Percentiles rank a stretch among this genome's conserved stretches.
Conservation (phyloP, 1,140 invertebrate species). For the Aporrectodea caliginosa region DNA sequence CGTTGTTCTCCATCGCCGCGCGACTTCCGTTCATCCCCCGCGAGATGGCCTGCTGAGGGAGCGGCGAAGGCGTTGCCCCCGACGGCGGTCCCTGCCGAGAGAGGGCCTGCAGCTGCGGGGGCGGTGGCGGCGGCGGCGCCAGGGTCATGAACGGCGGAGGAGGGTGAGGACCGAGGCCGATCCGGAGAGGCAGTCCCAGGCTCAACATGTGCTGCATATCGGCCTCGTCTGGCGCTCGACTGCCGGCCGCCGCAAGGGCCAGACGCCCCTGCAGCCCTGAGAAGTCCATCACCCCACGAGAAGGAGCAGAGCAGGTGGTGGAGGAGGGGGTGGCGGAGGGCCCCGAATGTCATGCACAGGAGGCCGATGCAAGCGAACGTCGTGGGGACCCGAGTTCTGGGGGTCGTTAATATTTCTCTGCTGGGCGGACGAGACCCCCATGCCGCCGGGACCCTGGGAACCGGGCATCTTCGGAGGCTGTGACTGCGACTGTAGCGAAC, state of each 20-base stretch:
- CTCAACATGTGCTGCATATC: background rate
- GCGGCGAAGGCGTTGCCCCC: conserved; percentile 13
- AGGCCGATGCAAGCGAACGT: background rate
- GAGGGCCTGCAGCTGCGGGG: conserved; percentile 8
- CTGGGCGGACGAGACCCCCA: background rate
- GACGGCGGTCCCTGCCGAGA: conserved; percentile 40
- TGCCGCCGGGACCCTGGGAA: background rate
- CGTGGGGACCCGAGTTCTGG: background rate
- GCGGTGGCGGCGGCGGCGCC: too few species aligned
- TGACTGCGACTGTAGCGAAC: too few species aligned
- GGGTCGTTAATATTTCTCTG: background rate
- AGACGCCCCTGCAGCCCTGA: background rate
- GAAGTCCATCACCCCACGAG: background rate
- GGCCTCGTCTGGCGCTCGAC: background rate
- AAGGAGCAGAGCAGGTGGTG: background rate
- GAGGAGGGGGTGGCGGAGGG: background rate
- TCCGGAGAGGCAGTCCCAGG: background rate
- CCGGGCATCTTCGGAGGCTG: background rate
- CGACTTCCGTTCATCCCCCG: conserved; percentile 33
- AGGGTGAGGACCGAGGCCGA: background rate
- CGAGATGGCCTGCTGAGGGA: conserved; percentile 13
- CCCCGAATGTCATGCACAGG: background rate
- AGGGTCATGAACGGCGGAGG: too few species aligned
- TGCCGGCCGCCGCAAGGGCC: background rate
- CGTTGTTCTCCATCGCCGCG: background rate